Percentiles rank a stretch among this genome's conserved stretches.
Evolutionary conservation across 2,113 vertebrate species (phyloP).

Genomic region (human): GRCh38 chr2:144865501-144866000

Average conservation of each 20-base stretch:
- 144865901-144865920: slow-evolving; percentile 70
- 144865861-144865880: slow-evolving; percentile 63
- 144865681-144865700: slow-evolving; percentile 80
- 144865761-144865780: slow-evolving; percentile 75
- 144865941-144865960: not conserved
- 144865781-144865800: slow-evolving; percentile 77
- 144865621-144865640: slow-evolving; percentile 78
- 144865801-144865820: slow-evolving; percentile 74
- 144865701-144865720: slow-evolving; percentile 76
- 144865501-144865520: slow-evolving; percentile 77
- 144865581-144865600: slow-evolving; percentile 73
- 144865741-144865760: slow-evolving; percentile 74
- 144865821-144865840: slow-evolving; percentile 69
- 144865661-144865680: slow-evolving; percentile 78
- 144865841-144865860: slow-evolving; percentile 65
- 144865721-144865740: slow-evolving; percentile 77
- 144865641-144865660: slow-evolving; percentile 78
- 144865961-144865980: slow-evolving; percentile 45
- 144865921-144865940: slow-evolving; percentile 57
- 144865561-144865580: slow-evolving; percentile 78
- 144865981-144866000: slow-evolving; percentile 53
- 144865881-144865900: slow-evolving; percentile 72
- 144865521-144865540: slow-evolving; percentile 75
- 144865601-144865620: slow-evolving; percentile 73
- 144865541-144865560: slow-evolving; percentile 74